Evolutionary conservation across 37 sponge, comb jelly and placozoan genomes (phyloP).

Genomic region (Hormiphora californensis): DNA sequence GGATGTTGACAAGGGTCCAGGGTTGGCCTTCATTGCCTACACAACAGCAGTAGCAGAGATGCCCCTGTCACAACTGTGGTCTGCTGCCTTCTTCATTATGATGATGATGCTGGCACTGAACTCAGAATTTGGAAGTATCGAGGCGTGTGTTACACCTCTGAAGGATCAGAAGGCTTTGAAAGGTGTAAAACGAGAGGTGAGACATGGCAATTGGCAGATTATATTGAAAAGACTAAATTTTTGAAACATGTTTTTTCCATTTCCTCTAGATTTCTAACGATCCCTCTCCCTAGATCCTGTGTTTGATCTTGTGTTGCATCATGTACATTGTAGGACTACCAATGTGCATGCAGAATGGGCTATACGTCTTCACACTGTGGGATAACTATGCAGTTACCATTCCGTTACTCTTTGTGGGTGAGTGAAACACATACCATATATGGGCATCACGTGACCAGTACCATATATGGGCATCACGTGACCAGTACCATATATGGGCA

Average conservation of each 20-base stretch:
- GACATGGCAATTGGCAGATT: no score
- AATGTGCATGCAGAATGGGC: neutral
- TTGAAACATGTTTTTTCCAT: neutral
- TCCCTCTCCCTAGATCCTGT: neutral
- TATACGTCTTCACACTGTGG: slow-evolving; percentile 16
- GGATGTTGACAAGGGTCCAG: slow-evolving; percentile 19
- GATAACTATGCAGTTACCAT: slow-evolving; percentile 23
- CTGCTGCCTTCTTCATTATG: slow-evolving; percentile 9
- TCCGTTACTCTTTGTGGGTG: neutral
- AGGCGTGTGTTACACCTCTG: neutral
- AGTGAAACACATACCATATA: no score
- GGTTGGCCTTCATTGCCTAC: slow-evolving; percentile 14
- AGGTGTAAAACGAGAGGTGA: neutral
- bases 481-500: no score
- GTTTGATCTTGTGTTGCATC: neutral
- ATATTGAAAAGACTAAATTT: no score
- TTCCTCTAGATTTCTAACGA: no score
- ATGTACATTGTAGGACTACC: neutral
- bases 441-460: no score
- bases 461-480: no score
- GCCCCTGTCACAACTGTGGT: slow-evolving; percentile 4
- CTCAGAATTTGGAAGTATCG: neutral
- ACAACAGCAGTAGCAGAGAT: neutral
- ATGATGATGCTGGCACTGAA: neutral
- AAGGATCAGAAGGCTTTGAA: neutral